Evolutionary conservation across 2,888 invertebrate genomes (phyloP), one percentile per base, ranked within the genome.

Genomic region (Gasteruption jaculator): DNA sequence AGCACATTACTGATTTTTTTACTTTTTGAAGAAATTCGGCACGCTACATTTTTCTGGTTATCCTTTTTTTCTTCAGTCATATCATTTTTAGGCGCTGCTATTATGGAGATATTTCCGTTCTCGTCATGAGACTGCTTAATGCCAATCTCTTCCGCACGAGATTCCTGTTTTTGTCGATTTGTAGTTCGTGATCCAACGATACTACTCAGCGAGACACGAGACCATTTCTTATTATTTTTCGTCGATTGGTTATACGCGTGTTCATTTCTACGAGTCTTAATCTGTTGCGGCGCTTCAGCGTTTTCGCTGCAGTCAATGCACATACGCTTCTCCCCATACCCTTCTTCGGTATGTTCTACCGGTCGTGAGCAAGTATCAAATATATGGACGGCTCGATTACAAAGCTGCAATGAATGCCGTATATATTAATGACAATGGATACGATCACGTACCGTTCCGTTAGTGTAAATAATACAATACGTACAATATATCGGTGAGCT

Each of bases 401-500:
- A 30, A 14, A 43, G 24, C 39, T n/a, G n/a, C n/a, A n/a, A n/a
- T n/a, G n/a, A n/a, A n/a, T n/a, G n/a, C n/a, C n/a, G 35, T 35
- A 35, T 24, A 24, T 21, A 35, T 10, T 15, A 40, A 29, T 8
- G 24, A 26, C 16, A 30, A 19, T 40, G 3, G 8, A 25, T 34
- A 20, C 11, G 5, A 26, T 20, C 7, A 24, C 25, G 24, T 18
- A 22, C 18, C 26, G 5, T 32, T 18, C 20, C 18, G 19, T 32
- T n/a, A 25, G 15, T 16, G 20, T 16, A n/a, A 27, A 25, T 18
- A 25, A 39, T 12, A 32, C n/a, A n/a, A 22, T 22, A 41, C n/a
- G 18, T 38, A 43, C 42, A 36, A 10, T 24, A 24, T 27, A 32
- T 15, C 20, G 33, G 20, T 43, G 42, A n/a, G 42, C 38, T 19